A percentile compares a stretch with the other conserved stretches of the same genome.
Evolutionary conservation across 2,113 vertebrate species (phyloP).

Genomic region (Colistium nudipinnis): DNA sequence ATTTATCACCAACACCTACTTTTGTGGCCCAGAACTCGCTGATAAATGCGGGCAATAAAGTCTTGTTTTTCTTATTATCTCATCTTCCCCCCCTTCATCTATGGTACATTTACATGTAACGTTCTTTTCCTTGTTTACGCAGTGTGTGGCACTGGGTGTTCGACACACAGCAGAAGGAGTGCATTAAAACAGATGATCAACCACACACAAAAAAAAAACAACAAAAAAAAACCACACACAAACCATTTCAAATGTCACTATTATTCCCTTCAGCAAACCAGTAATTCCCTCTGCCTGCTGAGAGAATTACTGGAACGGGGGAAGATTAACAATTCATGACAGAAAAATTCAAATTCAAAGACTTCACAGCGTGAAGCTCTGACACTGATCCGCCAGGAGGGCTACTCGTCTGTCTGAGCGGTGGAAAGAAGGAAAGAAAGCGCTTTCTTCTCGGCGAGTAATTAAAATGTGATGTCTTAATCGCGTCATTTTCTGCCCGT

Average conservation of each 20-base stretch:
- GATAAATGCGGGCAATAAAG: too few relatives aligned
- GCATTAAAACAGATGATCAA: not conserved
- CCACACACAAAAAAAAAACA: not conserved
- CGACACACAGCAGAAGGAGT: not conserved
- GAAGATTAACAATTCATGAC: conserved; percentile 30
- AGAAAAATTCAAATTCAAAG: conserved; percentile 19
- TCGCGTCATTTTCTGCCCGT: conserved; percentile 48
- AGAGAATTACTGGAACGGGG: conserved; percentile 13
- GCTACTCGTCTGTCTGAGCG: conserved; percentile 32
- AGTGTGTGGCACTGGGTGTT: not conserved
- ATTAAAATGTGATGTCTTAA: conserved; percentile 50
- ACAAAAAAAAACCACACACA: not conserved
- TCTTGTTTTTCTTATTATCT: too few relatives aligned
- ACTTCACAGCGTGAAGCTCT: conserved; percentile 28
- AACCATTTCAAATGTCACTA: conserved; percentile 9
- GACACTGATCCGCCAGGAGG: conserved; percentile 17
- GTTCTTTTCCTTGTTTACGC: not conserved
- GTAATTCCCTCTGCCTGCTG: not conserved
- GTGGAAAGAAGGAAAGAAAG: not conserved
- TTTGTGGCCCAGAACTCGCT: too few relatives aligned
- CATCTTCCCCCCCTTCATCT: not conserved
- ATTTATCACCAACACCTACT: too few relatives aligned
- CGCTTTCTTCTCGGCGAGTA: conserved; percentile 8
- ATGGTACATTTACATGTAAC: too few relatives aligned
- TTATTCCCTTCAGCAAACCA: not conserved